phyloP scores from a whole-genome alignment of 1,140 invertebrate genomes.

The Leptinotarsa defecta region DNA sequence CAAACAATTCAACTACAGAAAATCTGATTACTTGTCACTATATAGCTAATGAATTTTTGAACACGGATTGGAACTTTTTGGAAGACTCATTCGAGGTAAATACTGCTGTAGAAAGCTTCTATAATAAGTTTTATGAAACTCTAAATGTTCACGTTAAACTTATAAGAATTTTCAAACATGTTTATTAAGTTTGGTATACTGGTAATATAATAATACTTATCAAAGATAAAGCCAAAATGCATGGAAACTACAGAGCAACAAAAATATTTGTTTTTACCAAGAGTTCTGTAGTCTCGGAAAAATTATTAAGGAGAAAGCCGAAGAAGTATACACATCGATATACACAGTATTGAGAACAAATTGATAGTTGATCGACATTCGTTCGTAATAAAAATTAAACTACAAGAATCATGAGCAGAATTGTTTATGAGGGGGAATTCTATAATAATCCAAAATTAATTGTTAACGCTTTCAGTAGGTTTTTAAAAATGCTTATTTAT shows the following conservation, averaged over 20 bases:
- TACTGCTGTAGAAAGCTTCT: neutral
- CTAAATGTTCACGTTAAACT: neutral
- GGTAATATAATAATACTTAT: neutral
- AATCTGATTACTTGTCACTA: too few species aligned
- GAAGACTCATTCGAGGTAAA: neutral
- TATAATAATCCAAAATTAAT: slow-evolving; percentile 5
- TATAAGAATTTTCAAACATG: neutral
- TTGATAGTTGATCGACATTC: neutral
- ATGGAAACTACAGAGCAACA: too few species aligned
- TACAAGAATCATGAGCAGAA: neutral
- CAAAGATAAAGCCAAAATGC: neutral
- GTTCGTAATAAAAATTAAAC: neutral
- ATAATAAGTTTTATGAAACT: neutral
- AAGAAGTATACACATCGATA: neutral
- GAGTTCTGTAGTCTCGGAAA: neutral
- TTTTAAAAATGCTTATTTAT: neutral
- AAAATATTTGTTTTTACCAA: neutral
- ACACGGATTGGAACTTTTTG: neutral
- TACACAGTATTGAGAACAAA: neutral
- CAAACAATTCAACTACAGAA: too few species aligned
- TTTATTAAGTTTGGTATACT: neutral
- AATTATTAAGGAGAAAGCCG: too few species aligned
- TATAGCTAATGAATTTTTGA: neutral
- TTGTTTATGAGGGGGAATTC: neutral
- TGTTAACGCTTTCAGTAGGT: neutral